phyloP scores from a whole-genome alignment of 2,888 invertebrate species.

The Cyclophora punctaria region DNA sequence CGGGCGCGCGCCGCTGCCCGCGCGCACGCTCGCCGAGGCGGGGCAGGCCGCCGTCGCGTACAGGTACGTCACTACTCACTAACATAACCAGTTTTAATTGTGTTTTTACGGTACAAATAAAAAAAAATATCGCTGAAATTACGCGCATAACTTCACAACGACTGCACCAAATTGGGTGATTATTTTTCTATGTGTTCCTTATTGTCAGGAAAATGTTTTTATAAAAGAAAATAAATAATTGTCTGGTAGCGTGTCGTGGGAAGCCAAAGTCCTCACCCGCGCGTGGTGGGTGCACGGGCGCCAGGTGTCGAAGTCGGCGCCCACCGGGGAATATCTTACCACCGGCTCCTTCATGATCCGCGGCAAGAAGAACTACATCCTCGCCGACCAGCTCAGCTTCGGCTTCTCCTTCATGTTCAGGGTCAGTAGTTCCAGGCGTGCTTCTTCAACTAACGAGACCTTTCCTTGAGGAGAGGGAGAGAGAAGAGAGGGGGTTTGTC shows the following conservation, averaged over 20 bases:
- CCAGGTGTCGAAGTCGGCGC: conserved; percentile 98
- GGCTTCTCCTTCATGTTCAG: conserved; percentile 95
- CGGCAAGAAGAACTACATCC: conserved; percentile 96
- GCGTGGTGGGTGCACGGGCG: conserved; percentile 98
- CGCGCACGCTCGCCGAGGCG: conserved; percentile 93
- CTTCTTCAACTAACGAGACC: too few species aligned
- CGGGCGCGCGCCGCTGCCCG: conserved; percentile 83
- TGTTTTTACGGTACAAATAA: too few species aligned
- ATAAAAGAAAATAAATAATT: too few species aligned
- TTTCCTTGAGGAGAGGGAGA: too few species aligned
- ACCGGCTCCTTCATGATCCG: conserved; percentile 98
- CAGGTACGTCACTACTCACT: conserved; percentile 56
- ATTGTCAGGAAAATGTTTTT: too few species aligned
- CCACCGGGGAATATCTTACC: conserved; percentile 96
- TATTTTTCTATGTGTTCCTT: too few species aligned
- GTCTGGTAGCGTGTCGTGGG: conserved; percentile 93
- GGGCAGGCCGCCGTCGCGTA: conserved; percentile 97
- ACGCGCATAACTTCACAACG: too few species aligned
- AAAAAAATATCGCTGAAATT: too few species aligned
- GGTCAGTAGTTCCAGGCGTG: conserved; percentile 26
- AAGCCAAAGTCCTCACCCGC: conserved; percentile 95
- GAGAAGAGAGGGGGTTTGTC: too few species aligned
- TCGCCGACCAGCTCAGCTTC: conserved; percentile 96
- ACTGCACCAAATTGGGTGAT: too few species aligned
- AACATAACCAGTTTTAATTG: too few species aligned